Evolutionary conservation across 2,888 invertebrate genomes (phyloP), one percentile per base, ranked within the genome.

Genomic region (Eristalis tenax): DNA sequence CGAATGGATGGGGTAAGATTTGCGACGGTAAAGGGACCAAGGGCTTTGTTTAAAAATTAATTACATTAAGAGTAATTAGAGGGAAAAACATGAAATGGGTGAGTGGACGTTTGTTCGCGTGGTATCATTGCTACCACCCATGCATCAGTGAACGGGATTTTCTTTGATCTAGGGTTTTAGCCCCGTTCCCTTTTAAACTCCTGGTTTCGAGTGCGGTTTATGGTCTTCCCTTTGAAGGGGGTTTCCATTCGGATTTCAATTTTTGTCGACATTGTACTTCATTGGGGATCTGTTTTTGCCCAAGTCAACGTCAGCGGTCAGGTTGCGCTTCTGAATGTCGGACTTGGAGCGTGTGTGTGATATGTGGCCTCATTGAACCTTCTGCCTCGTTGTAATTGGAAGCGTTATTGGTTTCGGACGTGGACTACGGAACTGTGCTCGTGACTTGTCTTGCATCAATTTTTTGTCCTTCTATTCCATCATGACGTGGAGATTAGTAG

Each of bases 41-140:
- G 28, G 43, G 63, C 63, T 69, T 77, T 76, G 81, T 76, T 85
- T 74, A 43, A 59, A 77, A 81, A 81, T 77, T 82, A 77, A 85
- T 82, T 85, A 81, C 77, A 85, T 69, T 59, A 70, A 64, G 28
- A 64, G 82, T 65, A 65, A 83, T 77, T 78, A 70, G 35, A 59
- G 28, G 15, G 43, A 61, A 43, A 71, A 81, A 69, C 63, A 79
- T 66, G 66, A 69, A 69, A 69, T 32, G 26, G 68, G 57, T 56
- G 40, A 79, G 59, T 32, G 26, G 68, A 43, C 26, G 57, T 32
- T 69, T 59, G 28, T 40, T 59, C 38, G 35, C 10, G 59, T 13
- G 61, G 56, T 32, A 4, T 66, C 66, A 22, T 11, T 26, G 15
- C 18, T 3, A 43, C 61, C 4, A 26, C 11, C 59, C 63, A 73